phyloP scores from a whole-genome alignment of 2,113 vertebrate species.

The Ophthalmolycus amberensis region DNA sequence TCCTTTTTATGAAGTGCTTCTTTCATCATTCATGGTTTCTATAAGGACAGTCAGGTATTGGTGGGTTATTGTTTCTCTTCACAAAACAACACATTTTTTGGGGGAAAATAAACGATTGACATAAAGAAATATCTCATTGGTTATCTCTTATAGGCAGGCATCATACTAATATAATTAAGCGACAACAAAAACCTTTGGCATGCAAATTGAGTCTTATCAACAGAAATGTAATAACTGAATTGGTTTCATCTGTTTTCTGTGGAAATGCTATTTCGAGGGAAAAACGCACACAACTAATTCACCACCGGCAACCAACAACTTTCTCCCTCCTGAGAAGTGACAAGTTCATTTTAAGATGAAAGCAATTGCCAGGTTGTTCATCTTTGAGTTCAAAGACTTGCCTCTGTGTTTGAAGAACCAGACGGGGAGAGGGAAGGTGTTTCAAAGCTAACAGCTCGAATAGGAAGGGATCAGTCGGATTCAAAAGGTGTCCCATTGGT shows the following conservation, averaged over 20 bases:
- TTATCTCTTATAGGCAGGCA: background rate
- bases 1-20: conserved; percentile 49
- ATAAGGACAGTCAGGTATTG: conserved; percentile 10
- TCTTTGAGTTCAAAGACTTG: conserved; percentile 57
- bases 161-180: conserved; percentile 34
- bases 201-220: conserved; percentile 36
- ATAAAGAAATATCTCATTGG: conserved; percentile 22
- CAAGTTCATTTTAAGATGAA: conserved; percentile 52
- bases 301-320: conserved; percentile 23
- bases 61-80: conserved; percentile 26
- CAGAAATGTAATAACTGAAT: conserved; percentile 23
- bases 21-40: conserved; percentile 47
- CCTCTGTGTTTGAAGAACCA: conserved; percentile 47
- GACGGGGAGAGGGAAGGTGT: conserved; percentile 17
- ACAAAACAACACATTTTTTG: conserved; percentile 34
- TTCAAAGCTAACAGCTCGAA: conserved; percentile 26
- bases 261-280: conserved; percentile 14
- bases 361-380: conserved; percentile 28
- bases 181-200: conserved; percentile 5
- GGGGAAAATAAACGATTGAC: conserved; percentile 36
- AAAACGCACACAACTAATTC: conserved; percentile 23
- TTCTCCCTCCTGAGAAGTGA: conserved; percentile 30
- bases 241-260: conserved; percentile 24
- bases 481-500: background rate
- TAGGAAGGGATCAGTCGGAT: conserved; percentile 10